Evolutionary conservation across 35 echinoderm and acorn worm genomes (phyloP).

Genomic region (Patiria miniata): DNA sequence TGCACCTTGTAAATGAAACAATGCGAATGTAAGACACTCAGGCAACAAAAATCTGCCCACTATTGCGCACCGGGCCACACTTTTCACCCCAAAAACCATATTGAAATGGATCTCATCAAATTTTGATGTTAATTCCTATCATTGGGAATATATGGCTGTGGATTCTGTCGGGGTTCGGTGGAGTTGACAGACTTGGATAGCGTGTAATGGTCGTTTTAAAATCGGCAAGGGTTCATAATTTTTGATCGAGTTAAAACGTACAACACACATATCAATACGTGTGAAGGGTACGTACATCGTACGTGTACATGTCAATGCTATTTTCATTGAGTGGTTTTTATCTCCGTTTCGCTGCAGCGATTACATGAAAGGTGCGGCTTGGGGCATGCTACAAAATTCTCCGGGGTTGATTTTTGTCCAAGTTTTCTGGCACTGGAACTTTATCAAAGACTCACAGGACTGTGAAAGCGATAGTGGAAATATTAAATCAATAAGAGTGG

Average conservation of each 20-base stretch:
- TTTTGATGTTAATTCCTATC: not conserved
- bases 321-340: constrained; percentile 32
- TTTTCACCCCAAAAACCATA: not conserved
- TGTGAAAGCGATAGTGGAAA: too few relatives aligned
- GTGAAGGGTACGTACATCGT: constrained; percentile 27
- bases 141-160: not conserved
- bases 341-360: constrained; percentile 8
- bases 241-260: constrained; percentile 10
- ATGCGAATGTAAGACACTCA: constrained; percentile 19
- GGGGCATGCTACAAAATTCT: too few relatives aligned
- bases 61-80: not conserved
- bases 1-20: constrained; percentile 41
- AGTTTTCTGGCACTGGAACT: too few relatives aligned
- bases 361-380: constrained; percentile 6
- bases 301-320: constrained; percentile 15
- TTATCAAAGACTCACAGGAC: too few relatives aligned
- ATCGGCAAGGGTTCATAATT: not conserved
- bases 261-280: constrained; percentile 20
- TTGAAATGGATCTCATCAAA: not conserved
- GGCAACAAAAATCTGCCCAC: not conserved
- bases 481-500: too few relatives aligned
- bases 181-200: not conserved
- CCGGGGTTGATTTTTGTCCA: too few relatives aligned
- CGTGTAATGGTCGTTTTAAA: not conserved
- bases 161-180: not conserved